phyloP scores from a whole-genome alignment of 2,888 invertebrate species.

The Morinoia aosen region DNA sequence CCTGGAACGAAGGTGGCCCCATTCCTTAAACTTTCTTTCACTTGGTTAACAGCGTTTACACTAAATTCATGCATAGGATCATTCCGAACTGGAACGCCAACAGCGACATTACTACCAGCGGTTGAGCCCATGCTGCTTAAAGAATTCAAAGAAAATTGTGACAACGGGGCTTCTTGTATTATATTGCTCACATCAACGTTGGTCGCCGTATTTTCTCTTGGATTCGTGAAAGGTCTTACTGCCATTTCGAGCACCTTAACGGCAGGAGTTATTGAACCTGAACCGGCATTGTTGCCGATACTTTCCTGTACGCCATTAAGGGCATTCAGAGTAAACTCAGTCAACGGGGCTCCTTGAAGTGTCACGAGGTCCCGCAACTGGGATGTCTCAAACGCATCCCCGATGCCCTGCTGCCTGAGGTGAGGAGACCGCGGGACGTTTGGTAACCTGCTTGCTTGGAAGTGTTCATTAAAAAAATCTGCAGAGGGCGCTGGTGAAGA shows the following conservation, averaged over 20 bases:
- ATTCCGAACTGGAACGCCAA: not conserved
- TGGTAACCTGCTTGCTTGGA: not conserved
- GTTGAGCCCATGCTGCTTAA: not conserved
- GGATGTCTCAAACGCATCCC: not conserved
- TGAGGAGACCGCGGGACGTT: not conserved
- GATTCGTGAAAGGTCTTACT: not conserved
- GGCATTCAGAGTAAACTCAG: not conserved
- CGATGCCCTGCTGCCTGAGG: not conserved
- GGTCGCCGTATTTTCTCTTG: not conserved
- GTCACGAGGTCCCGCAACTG: not conserved
- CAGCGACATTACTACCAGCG: not conserved
- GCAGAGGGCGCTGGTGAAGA: constrained; percentile 31
- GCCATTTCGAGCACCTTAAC: not conserved
- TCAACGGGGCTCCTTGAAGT: not conserved
- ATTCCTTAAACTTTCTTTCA: not conserved
- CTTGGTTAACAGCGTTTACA: not conserved
- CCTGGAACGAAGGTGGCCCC: not conserved
- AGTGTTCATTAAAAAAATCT: not conserved
- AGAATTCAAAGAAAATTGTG: not conserved
- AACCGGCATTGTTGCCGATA: not conserved
- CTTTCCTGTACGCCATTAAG: not conserved
- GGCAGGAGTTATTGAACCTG: not conserved
- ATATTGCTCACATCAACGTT: not conserved
- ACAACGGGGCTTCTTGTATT: not conserved
- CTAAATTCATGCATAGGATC: not conserved